Base-by-base conservation (phyloP, 2,888 invertebrate species). In the Eupithecia centaureata region DNA sequence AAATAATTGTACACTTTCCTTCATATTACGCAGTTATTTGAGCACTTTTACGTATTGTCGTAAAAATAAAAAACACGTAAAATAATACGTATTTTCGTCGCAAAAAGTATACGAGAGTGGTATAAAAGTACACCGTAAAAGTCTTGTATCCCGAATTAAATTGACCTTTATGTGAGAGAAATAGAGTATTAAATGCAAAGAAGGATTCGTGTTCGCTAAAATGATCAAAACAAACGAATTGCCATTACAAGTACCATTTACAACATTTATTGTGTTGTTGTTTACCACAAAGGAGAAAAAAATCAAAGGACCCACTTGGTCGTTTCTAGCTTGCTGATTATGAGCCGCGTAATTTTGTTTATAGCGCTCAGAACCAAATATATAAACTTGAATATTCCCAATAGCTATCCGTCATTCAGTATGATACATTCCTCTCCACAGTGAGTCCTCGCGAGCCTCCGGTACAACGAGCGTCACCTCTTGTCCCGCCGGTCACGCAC, bases 311-410 rank as follows among this genome's bases (percentile, higher is more conserved):
- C 2, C 18, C 18, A 47, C 12, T 47, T 47, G 12, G 1, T 22
- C 18, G 18, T 47, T 42, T 5, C n/a, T n/a, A n/a, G n/a, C n/a
- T n/a, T n/a, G n/a, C n/a, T n/a, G n/a, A n/a, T n/a, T n/a, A n/a
- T n/a, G n/a, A n/a, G n/a, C n/a, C n/a, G n/a, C n/a, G n/a, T n/a
- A n/a, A n/a, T n/a, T n/a, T n/a, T n/a, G 33, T 1, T 5, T 12
- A 5, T 0, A 1, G 7, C n/a, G n/a, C 8, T 1, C 7, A 0
- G n/a, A 2, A 38, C 7, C 1, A 7, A n/a, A 18, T 1, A 2
- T n/a, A 38, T 5, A 38, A n/a, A n/a, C n/a, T 8, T n/a, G n/a
- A n/a, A 8, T n/a, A 8, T 35, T 38, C 8, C 7, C n/a, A 4
- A 5, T 5, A 4, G 15, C n/a, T n/a, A n/a, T n/a, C n/a, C n/a